Percentiles rank a stretch among this genome's conserved stretches.
Evolutionary conservation across 2,888 invertebrate genomes (phyloP).

Genomic region (Bellardia bayeri): DNA sequence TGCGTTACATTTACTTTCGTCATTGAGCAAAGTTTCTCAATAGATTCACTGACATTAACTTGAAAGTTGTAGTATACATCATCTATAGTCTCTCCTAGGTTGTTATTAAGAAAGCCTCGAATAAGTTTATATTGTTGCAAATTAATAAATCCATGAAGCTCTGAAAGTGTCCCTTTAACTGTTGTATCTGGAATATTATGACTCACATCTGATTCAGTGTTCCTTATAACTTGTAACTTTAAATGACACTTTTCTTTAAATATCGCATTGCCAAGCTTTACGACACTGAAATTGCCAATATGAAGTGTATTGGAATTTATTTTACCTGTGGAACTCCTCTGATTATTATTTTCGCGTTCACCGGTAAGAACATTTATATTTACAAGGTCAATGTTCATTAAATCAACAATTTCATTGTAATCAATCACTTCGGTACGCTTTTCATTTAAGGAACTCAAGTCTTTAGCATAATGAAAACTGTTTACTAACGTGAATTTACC

Average conservation of each 20-base stretch:
- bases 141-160: slow-evolving; percentile 92
- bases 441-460: slow-evolving; percentile 79
- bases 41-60: slow-evolving; percentile 79
- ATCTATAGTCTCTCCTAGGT: slow-evolving; percentile 94
- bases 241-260: slow-evolving; percentile 93
- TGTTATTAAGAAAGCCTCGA: slow-evolving; percentile 93
- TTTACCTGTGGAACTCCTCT: slow-evolving; percentile 28
- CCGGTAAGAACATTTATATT: slow-evolving; percentile 90
- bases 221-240: slow-evolving; percentile 92
- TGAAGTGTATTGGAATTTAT: slow-evolving; percentile 78
- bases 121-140: slow-evolving; percentile 94
- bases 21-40: slow-evolving; percentile 80
- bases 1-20: slow-evolving; percentile 75
- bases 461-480: slow-evolving; percentile 88
- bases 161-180: slow-evolving; percentile 93
- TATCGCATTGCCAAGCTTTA: slow-evolving; percentile 87
- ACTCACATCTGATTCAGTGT: slow-evolving; percentile 87
- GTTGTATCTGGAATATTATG: slow-evolving; percentile 91
- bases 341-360: slow-evolving; percentile 77
- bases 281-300: slow-evolving; percentile 80
- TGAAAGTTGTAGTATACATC: slow-evolving; percentile 85
- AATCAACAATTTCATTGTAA: slow-evolving; percentile 85
- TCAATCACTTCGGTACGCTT: slow-evolving; percentile 75
- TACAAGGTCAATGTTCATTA: slow-evolving; percentile 87
- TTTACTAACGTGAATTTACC: slow-evolving; percentile 92